Percentiles rank a stretch among this genome's conserved stretches.
phyloP scores from a whole-genome alignment of 2,113 vertebrate species.

The Semnornis frantzii region DNA sequence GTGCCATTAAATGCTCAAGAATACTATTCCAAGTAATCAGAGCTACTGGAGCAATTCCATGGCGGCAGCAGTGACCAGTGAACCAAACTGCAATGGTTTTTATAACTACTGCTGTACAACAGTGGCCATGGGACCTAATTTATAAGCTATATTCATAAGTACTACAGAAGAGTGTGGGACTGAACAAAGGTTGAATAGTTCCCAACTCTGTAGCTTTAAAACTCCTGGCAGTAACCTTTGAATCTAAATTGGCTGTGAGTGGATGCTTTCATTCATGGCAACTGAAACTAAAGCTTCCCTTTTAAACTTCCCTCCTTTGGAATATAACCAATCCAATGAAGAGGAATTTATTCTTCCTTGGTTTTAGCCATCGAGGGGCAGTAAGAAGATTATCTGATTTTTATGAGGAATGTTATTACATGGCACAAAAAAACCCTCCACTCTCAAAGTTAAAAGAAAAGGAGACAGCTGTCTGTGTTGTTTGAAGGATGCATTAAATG shows the following conservation, averaged over 20 bases:
- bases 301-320: not conserved
- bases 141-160: not conserved
- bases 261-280: not conserved
- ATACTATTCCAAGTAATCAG: not conserved
- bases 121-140: not conserved
- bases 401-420: not conserved
- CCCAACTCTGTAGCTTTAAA: not conserved
- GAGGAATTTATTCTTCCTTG: not conserved
- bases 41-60: not conserved
- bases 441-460: not conserved
- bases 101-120: not conserved
- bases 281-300: not conserved
- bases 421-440: not conserved
- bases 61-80: not conserved
- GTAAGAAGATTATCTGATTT: not conserved
- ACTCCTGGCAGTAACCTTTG: not conserved
- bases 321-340: not conserved
- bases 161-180: not conserved
- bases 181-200: not conserved
- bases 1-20: not conserved
- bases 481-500: not conserved
- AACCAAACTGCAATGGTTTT: not conserved
- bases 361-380: not conserved
- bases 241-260: not conserved
- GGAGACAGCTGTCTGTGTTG: not conserved